Conservation (phyloP, 2,797 vertebrate species). For the Australoheros facetus region DNA sequence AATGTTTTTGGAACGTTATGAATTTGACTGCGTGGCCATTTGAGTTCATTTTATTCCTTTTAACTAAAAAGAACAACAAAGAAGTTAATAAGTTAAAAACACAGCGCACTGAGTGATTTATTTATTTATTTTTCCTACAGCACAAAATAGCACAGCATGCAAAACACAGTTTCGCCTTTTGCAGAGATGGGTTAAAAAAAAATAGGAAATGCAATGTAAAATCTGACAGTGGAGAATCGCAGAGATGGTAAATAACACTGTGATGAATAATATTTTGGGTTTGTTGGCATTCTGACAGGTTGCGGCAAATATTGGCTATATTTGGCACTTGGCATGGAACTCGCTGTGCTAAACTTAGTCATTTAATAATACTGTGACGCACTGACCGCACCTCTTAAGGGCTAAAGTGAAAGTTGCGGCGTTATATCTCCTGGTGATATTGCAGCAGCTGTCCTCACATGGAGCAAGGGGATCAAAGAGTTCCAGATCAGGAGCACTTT, state of each 20-base stretch:
- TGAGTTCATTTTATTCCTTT: neutral
- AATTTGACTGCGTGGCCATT: neutral
- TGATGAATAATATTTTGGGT: neutral
- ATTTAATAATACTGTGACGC: conserved; percentile 34
- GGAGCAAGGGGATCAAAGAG: conserved; percentile 11
- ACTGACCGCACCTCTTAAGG: conserved; percentile 39
- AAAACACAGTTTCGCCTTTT: neutral
- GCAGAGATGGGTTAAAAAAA: neutral
- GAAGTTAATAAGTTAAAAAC: neutral
- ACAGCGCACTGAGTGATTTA: no score
- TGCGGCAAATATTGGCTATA: conserved; percentile 19
- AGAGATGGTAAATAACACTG: neutral
- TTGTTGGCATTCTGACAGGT: neutral
- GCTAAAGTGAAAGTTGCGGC: conserved; percentile 35
- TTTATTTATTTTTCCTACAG: neutral
- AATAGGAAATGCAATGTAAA: conserved; percentile 10
- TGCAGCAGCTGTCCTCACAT: conserved; percentile 2
- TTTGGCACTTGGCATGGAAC: conserved; percentile 29
- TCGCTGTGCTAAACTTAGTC: conserved; percentile 20
- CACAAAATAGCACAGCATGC: neutral
- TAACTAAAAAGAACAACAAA: neutral
- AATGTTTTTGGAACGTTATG: conserved; percentile 3
- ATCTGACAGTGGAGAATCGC: neutral
- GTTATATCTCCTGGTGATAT: conserved; percentile 20
- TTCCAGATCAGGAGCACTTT: neutral